phyloP scores from a whole-genome alignment of 2,797 vertebrate genomes.

The Xenopus petersii region DNA sequence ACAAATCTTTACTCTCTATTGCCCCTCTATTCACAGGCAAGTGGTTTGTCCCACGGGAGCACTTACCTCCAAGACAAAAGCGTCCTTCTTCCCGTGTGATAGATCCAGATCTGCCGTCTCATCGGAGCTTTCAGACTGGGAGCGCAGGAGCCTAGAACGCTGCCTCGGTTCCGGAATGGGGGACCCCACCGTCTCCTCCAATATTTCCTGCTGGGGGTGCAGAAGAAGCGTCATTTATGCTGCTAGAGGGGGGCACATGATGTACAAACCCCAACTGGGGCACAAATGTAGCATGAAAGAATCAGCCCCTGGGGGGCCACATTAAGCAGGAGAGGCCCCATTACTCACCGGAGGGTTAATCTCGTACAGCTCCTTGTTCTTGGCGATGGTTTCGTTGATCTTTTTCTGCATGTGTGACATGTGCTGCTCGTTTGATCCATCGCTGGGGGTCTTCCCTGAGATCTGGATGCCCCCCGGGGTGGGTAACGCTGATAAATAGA shows the following conservation, averaged over 20 bases:
- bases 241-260: too few relatives aligned
- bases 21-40: too few relatives aligned
- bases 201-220: conserved; percentile 70
- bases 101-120: conserved; percentile 92
- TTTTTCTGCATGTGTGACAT: conserved; percentile 92
- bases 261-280: too few relatives aligned
- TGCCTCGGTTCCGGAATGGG: conserved; percentile 92
- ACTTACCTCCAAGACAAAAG: conserved; percentile 91
- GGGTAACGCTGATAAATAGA: conserved; percentile 88
- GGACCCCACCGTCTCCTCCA: conserved; percentile 89
- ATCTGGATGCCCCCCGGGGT: conserved; percentile 92
- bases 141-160: conserved; percentile 86
- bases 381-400: conserved; percentile 93
- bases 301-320: too few relatives aligned
- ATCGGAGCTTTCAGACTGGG: conserved; percentile 96
- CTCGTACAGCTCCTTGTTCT: conserved; percentile 93
- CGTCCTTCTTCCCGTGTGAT: conserved; percentile 97
- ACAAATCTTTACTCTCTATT: too few relatives aligned
- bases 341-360: conserved; percentile 88
- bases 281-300: too few relatives aligned
- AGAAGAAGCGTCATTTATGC: background rate
- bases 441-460: conserved; percentile 88
- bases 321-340: too few relatives aligned
- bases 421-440: conserved; percentile 89
- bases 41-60: too few relatives aligned